phyloP scores from a whole-genome alignment of 2,797 vertebrate species.

The Semotilus atromaculatus region DNA sequence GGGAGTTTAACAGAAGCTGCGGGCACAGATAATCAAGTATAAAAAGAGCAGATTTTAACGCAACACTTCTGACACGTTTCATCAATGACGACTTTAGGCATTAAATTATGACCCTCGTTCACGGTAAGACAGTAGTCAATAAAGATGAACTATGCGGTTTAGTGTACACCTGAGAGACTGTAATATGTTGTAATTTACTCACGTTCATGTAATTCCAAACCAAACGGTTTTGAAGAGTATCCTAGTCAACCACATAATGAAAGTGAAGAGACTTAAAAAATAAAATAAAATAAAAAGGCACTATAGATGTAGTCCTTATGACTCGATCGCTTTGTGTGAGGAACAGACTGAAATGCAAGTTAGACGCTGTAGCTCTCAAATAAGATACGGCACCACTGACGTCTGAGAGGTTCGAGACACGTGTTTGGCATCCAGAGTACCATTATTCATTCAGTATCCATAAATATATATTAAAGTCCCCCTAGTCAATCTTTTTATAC shows the following conservation, averaged over 20 bases:
- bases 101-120: not conserved
- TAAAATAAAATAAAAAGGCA: not conserved
- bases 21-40: conserved; percentile 29
- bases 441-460: not conserved
- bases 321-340: not conserved
- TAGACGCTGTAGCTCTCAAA: not conserved
- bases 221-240: not conserved
- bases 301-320: not conserved
- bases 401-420: not conserved
- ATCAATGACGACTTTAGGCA: not conserved
- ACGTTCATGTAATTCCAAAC: no score
- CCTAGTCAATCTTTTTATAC: no score
- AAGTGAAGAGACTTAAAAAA: not conserved
- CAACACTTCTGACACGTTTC: not conserved
- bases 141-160: not conserved
- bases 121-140: not conserved
- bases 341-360: not conserved
- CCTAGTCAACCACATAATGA: not conserved
- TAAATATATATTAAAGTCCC: not conserved
- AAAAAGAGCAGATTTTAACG: conserved; percentile 11
- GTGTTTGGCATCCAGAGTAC: not conserved
- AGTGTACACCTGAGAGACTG: not conserved
- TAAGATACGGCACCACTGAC: not conserved
- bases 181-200: not conserved
- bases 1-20: conserved; percentile 17